Percentiles rank a stretch among this genome's conserved stretches.
These are phyloP conservation scores for Scortum barcoo DNA, from an alignment of 2,113 vertebrate genomes.

Conservation along the genomic window DNA sequence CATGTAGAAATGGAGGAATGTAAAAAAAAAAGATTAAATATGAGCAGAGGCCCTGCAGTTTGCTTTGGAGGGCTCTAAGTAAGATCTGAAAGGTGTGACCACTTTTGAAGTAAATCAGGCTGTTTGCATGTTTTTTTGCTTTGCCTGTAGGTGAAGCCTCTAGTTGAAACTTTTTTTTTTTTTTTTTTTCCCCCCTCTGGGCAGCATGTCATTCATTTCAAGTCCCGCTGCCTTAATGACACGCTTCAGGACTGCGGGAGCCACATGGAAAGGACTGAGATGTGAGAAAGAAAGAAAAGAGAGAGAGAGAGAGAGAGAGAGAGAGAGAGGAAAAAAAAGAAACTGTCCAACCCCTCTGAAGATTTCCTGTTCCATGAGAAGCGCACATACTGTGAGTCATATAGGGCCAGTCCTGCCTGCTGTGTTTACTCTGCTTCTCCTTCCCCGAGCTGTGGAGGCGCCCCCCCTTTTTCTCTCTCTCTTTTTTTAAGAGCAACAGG, in stretches of 20 bases:
- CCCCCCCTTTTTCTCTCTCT: too few species aligned
- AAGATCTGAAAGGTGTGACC: constrained; percentile 13
- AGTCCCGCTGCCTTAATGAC: constrained; percentile 74
- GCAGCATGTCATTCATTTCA: constrained; percentile 72
- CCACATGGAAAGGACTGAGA: constrained; percentile 55
- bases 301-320: too few species aligned
- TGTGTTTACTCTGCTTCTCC: constrained; percentile 57
- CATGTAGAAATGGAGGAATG: constrained; percentile 10
- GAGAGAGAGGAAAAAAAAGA: constrained; percentile 30
- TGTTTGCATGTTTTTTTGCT: constrained; percentile 39
- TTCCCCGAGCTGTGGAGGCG: constrained; percentile 39
- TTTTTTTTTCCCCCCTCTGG: too few species aligned
- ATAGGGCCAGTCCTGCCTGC: constrained; percentile 58
- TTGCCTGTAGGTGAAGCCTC: constrained; percentile 22
- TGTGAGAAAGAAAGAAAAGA: constrained; percentile 35
- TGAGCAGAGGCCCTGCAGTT: background rate
- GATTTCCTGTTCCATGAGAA: constrained; percentile 80
- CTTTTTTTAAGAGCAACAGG: constrained; percentile 39
- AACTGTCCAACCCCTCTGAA: constrained; percentile 78
- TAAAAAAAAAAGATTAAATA: constrained; percentile 20
- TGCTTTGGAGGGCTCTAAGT: constrained; percentile 8
- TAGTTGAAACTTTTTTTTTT: constrained; percentile 44
- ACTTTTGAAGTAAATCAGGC: constrained; percentile 31
- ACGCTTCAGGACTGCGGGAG: constrained; percentile 57
- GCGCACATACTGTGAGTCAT: constrained; percentile 72